Conservation (phyloP, 2,797 vertebrate genomes). For the Chrosomus eos region DNA sequence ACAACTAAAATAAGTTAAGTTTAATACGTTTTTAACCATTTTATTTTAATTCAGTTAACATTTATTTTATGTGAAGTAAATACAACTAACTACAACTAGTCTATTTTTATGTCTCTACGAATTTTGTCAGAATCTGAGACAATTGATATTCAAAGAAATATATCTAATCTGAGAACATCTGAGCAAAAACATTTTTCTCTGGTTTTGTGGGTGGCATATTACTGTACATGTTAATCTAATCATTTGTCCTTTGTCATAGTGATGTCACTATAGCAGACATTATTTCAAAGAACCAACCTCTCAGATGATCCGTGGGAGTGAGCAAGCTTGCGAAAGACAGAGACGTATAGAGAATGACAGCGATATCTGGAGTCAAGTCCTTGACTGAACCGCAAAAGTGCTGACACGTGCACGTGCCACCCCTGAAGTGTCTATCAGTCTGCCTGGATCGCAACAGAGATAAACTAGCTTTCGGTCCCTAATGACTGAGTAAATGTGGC, state of each 20-base stretch:
- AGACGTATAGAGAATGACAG: slow-evolving; percentile 58
- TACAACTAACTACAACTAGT: not conserved
- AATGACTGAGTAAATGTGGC: slow-evolving; percentile 68
- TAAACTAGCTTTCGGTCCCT: slow-evolving; percentile 66
- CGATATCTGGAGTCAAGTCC: slow-evolving; percentile 69
- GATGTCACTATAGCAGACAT: slow-evolving; percentile 35
- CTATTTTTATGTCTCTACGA: not conserved
- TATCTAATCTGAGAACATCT: not conserved
- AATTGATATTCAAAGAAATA: not conserved
- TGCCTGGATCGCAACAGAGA: slow-evolving; percentile 65
- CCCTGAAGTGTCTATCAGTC: slow-evolving; percentile 77
- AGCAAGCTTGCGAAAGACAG: slow-evolving; percentile 36
- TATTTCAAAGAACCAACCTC: slow-evolving; percentile 25
- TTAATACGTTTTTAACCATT: not conserved
- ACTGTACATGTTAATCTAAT: slow-evolving; percentile 15
- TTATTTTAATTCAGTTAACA: not conserved
- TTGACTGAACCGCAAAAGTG: slow-evolving; percentile 80
- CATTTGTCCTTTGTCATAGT: not conserved
- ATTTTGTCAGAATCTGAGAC: slow-evolving; percentile 1
- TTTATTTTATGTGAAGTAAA: not conserved
- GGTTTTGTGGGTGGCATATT: not conserved
- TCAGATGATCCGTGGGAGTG: not conserved
- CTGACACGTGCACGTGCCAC: slow-evolving; percentile 75
- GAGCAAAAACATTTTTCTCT: not conserved
- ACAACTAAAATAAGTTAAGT: not conserved